Evolutionary conservation across 1,140 invertebrate species (phyloP), one percentile per base, ranked within the genome.

Genomic region (Drosophila auraria): DNA sequence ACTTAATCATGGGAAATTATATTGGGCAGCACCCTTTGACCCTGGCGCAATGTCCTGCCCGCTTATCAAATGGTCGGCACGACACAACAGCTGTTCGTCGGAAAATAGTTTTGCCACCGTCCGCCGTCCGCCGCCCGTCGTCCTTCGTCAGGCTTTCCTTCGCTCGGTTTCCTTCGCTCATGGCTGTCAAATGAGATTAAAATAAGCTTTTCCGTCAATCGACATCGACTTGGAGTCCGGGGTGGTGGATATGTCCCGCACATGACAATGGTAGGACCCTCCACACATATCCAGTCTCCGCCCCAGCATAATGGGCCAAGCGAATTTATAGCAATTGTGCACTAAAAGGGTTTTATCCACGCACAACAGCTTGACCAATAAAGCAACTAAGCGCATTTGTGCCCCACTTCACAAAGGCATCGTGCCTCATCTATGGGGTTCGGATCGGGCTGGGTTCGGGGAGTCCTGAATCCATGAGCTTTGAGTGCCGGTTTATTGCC

Each of bases 271-370:
- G 50, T 66, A 53, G 20, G 20, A 56, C 17, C 38, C 20, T 36
- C 12, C 36, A 8, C 14, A 53, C 36, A 54, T 20, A 57, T 57
- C 36, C 54, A 57, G 20, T 56, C 49, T 50, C 49, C 62, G 40
- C 49, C 20, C 68, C 68, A 60, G 70, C 66, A 73, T 86, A 86
- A 86, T 87, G 65, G 82, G 76, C 72, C 75, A 89, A 74, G 82
- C 82, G 82, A 90, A 90, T 90, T 90, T 90, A 90, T 90, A 90
- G 86, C 86, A 90, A 90, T 90, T 90, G 86, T 90, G 87, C 86
- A 90, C 86, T 90, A 90, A 90, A 90, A 90, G 86, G 86, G 87
- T 90, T 90, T 90, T 90, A 90, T 90, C 86, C 86, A 90, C 86
- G 86, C 86, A 90, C 86, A 90, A 90, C 86, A 90, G 86, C 86